Base-by-base conservation (phyloP, 2,797 vertebrate species). In the Balearica regulorum region DNA sequence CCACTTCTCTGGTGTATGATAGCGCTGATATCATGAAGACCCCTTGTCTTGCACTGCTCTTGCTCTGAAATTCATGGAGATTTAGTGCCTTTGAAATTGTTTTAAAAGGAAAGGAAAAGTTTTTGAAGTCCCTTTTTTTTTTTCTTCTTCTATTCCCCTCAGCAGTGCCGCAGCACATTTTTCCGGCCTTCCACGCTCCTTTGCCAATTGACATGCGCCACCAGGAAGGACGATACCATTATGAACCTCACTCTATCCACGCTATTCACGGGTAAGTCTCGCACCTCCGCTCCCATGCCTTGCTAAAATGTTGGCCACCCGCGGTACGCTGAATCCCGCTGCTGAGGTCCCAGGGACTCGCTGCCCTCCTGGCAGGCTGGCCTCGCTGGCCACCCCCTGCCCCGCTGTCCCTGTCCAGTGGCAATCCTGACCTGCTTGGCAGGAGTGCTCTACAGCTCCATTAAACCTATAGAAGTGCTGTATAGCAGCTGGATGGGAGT, bases 171-270 rank as follows among this genome's bases (percentile, higher is more conserved):
- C 99, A 99, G 93, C 99, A 99, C 94, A 98, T 99, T 95, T 98
- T 99, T 98, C 99, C 99, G 3, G 98, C 99, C 10, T 99, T 99
- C 97, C 99, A 99, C 91, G 98, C 99, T 14, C 99, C 99, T 68
- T 99, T 99, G 83, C 99, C 99, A 4, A 98, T 99, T 95, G 99
- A 99, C 98, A 98, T 99, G 98, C 98, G 99, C 86, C 99, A 99
- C 98, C 99, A 99, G 48, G 99, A 99, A 97, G 99, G 99, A 94
- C 97, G 99, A 86, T 99, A 99, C 98, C 99, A 99, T 98, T 99
- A 99, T 8, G 99, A 99, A 93, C 98, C 99, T 73, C 99, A 99
- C 97, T 98, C 99, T 68, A 98, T 99, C 94, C 99, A 99, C 95
- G 61, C 98, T 64, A 98, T 99, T 96, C 99, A 99, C 3, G 99